These are phyloP conservation scores for Chamaea fasciata DNA, from an alignment of 2,113 vertebrate species.

Conservation along the genomic window DNA sequence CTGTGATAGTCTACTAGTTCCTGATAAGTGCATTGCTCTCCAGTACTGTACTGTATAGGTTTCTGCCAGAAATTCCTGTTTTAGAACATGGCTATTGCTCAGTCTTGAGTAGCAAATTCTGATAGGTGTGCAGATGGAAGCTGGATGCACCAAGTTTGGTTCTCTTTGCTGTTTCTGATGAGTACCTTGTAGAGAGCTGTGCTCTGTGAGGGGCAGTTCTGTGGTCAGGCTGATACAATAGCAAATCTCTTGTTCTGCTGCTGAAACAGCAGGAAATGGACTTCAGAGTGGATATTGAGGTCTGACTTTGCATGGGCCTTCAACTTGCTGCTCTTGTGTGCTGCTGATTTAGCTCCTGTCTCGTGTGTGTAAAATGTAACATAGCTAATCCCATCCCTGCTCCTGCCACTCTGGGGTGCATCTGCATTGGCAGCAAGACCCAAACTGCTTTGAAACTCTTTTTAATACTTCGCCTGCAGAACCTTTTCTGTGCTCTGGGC, in stretches of 20 bases:
- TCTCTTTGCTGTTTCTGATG: not conserved
- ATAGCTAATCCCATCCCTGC: not conserved
- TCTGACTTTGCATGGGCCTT: not conserved
- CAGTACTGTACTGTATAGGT: not conserved
- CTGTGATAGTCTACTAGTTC: not conserved
- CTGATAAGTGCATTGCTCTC: not conserved
- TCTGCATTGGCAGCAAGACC: not conserved
- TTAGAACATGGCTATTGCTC: not conserved
- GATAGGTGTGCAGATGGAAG: not conserved
- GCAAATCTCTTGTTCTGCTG: not conserved
- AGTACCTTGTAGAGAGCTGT: not conserved
- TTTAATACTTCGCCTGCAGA: not conserved
- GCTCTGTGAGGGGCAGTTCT: not conserved
- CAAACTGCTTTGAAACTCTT: not conserved
- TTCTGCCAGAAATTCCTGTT: not conserved
- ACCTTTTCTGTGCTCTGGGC: not conserved
- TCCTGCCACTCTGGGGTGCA: not conserved
- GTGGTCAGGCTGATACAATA: not conserved
- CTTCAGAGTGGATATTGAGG: not conserved
- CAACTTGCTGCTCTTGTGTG: not conserved
- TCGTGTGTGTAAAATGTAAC: rapidly evolving
- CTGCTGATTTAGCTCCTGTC: not conserved
- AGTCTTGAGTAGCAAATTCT: not conserved
- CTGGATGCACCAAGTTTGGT: not conserved
- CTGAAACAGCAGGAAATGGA: not conserved